Base-by-base conservation (phyloP, 2,113 vertebrate species). In the Alligator sinensis region DNA sequence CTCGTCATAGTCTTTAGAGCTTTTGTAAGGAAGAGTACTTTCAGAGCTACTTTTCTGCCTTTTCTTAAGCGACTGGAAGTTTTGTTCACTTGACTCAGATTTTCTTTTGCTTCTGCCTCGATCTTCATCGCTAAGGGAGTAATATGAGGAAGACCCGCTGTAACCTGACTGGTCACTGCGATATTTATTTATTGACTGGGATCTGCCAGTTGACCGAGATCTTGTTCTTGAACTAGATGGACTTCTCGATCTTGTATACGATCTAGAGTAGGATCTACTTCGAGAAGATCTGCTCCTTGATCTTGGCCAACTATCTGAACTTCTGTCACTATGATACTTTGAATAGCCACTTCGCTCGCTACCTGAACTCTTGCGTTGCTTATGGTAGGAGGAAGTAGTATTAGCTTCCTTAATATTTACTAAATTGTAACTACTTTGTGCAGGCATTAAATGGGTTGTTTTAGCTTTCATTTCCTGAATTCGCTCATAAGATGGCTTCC, bases 401-500 rank as follows among this genome's bases (percentile, higher is more conserved):
- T 96, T 98, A 18, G 94, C 84, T 21, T 98, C 98, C 78, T 97
- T 94, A 19, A 88, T 3, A 4, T 85, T 80, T 54, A 95, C 96
- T 57, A 94, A 95, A 5, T 28, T 94, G 54, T 98, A 97, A 76
- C 95, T 97, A 9, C 95, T 88, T 4, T 97, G 97, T 17, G 97
- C 74, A 59, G 98, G 92, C 28, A 98, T 96, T 77, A 96, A 84
- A 11, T 97, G 95, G 5, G 97, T 96, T 15, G 98, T 94, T 93
- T 99, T 99, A 58, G 98, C 97, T 97, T 99, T 99, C 93, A 99
- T 98, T 82, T 99, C 99, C 96, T 99, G 99, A 91, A 99, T 98
- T 16, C 99, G 98, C 80, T 99, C 98, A 1, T 99, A 99, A 1
- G 99, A 99, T 1, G 99, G 99, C 77, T 99, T 99, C 99, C 99